Percentiles rank a stretch among this genome's conserved stretches.
phyloP scores from a whole-genome alignment of 2,113 vertebrate genomes.

The Rhea pennata region DNA sequence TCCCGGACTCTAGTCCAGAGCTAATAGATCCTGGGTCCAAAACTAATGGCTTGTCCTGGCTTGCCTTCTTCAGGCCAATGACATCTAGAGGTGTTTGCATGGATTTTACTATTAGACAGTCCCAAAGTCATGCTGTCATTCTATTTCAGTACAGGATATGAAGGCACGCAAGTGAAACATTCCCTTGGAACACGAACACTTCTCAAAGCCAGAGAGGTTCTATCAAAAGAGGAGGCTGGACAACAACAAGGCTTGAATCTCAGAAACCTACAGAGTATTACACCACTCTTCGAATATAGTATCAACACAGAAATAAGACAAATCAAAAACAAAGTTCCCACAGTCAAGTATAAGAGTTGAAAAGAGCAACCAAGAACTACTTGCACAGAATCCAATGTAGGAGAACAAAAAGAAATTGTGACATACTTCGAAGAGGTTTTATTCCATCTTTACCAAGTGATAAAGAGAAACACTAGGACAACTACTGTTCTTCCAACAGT shows the following conservation, averaged over 20 bases:
- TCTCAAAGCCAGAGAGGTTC: not conserved
- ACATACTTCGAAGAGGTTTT: not conserved
- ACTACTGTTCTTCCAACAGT: not conserved
- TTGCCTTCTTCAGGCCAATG: not conserved
- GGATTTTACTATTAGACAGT: not conserved
- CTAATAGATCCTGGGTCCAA: not conserved
- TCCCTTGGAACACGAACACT: not conserved
- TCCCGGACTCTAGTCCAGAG: not conserved
- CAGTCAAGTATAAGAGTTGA: not conserved
- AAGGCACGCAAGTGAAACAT: not conserved
- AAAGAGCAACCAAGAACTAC: not conserved
- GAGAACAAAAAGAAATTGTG: not conserved
- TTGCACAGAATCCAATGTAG: not conserved
- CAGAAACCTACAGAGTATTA: not conserved
- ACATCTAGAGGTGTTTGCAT: not conserved
- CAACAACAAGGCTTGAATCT: not conserved
- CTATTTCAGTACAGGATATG: not conserved
- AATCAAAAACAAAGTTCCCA: not conserved
- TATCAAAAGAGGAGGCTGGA: not conserved
- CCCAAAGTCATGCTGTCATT: not conserved
- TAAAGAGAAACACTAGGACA: not conserved
- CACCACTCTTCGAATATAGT: not conserved
- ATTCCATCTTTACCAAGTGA: not conserved
- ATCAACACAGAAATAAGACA: not conserved
- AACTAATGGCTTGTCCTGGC: not conserved